Base-by-base conservation (phyloP, 2,113 vertebrate species). In the Brachypteracias leptosomus region DNA sequence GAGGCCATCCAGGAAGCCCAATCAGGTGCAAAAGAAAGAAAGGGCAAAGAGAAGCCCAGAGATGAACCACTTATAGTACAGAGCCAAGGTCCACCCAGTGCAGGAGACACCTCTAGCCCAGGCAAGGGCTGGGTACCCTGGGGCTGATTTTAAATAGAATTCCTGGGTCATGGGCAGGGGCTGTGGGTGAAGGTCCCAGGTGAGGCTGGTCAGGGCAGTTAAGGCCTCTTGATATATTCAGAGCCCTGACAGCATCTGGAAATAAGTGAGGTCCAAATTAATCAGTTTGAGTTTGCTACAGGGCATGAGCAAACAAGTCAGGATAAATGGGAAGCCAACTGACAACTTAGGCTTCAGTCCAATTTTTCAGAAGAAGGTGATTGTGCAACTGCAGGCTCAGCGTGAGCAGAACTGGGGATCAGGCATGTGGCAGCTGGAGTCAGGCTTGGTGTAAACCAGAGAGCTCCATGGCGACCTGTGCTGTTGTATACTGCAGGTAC, bases 291-390 rank as follows among this genome's bases (percentile, higher is more conserved):
- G 71, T 58, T 85, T 86, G 44, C 49, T 82, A 36, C 58, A 38
- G 70, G 58, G 49, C 65, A 46, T 85, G 77, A 96, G 70, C 74
- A 93, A 94, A 91, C 93, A 95, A 62, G 80, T 29, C 0, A 1
- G 40, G 17, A 68, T n/a, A 61, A 91, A 67, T 6, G 4, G 42
- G 38, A 35, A 10, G 6, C 63, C 38, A 46, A 3, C 12, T 4
- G 9, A 44, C 44, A 19, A 10, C 16, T 33, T 22, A 52, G 93
- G 86, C 84, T 31, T 1, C 15, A 61, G 61, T 28, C 74, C 77
- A 82, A 0, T 25, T 66, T 63, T 68, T 10, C 6, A 0, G 6
- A 54, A 0, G 7, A 55, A 52, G 9, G 1, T 16, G 29, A 46
- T 59, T 62, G 74, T 89, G 58, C 74, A 95, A 35, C 40, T 28